Conservation (phyloP, 1,140 invertebrate species). For the Drosophila repleta region DNA sequence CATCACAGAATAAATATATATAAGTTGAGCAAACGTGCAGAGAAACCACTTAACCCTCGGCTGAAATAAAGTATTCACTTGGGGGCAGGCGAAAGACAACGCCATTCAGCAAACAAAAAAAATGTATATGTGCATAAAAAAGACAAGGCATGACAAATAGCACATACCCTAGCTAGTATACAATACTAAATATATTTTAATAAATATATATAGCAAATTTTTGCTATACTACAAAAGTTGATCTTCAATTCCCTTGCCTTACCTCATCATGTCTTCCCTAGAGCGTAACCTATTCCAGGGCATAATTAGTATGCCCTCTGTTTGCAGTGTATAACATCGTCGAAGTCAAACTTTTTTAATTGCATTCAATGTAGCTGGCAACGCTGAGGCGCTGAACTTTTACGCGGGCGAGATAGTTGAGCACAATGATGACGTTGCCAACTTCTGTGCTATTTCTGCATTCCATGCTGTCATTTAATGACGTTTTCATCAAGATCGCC, state of each 20-base stretch:
- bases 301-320: slow-evolving; percentile 1
- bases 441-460: slow-evolving; percentile 23
- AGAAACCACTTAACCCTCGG: slow-evolving; percentile 30
- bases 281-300: not conserved
- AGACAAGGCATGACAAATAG: not conserved
- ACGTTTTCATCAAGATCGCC: slow-evolving; percentile 70
- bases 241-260: too few species aligned
- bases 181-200: not conserved
- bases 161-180: not conserved
- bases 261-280: too few species aligned
- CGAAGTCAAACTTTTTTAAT: slow-evolving; percentile 73
- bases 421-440: slow-evolving; percentile 1
- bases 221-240: too few species aligned
- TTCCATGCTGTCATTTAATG: slow-evolving; percentile 76
- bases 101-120: not conserved
- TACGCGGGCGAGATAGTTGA: slow-evolving; percentile 7
- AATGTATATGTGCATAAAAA: not conserved
- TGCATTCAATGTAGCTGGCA: slow-evolving; percentile 79
- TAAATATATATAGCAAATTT: too few species aligned
- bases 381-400: slow-evolving; percentile 44
- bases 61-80: not conserved
- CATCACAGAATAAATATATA: not conserved
- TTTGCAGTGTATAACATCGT: slow-evolving; percentile 4
- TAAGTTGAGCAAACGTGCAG: slow-evolving; percentile 27
- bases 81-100: not conserved